Percentiles rank a stretch among this genome's conserved stretches.
These are phyloP conservation scores for Grapholita molesta DNA, from an alignment of 1,140 invertebrate species.

Conservation along the genomic window DNA sequence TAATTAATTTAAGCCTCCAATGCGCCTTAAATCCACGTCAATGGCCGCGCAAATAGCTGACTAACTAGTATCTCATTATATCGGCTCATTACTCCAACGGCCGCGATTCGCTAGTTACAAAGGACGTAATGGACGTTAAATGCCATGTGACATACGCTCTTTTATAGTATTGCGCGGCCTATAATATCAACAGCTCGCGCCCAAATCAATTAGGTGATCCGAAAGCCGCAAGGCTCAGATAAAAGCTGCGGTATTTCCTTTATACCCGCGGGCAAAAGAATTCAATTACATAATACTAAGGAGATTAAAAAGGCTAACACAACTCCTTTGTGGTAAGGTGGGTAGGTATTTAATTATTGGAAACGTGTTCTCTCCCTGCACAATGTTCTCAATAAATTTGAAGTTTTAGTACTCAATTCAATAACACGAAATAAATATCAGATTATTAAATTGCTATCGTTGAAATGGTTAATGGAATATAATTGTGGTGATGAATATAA, in stretches of 20 bases:
- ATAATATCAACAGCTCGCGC: conserved; percentile 32
- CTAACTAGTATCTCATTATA: conserved; percentile 12
- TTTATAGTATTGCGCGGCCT: not conserved
- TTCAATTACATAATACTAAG: conserved; percentile 61
- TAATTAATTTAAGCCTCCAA: conserved; percentile 1
- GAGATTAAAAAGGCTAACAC: conserved; percentile 61
- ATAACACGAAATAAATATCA: conserved; percentile 25
- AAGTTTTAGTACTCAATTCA: conserved; percentile 29
- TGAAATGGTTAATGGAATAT: not conserved
- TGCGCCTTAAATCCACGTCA: conserved; percentile 1
- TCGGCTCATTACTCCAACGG: not conserved
- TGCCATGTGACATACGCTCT: not conserved
- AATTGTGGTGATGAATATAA: not conserved
- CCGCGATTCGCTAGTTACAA: not conserved
- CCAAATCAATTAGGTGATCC: conserved; percentile 52
- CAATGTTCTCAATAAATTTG: conserved; percentile 31
- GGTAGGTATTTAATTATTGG: conserved; percentile 57
- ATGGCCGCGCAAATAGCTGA: conserved; percentile 2
- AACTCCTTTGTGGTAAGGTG: conserved; percentile 49
- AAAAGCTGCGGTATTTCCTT: conserved; percentile 54
- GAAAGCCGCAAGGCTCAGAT: conserved; percentile 45
- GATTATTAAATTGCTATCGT: conserved; percentile 19
- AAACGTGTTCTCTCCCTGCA: conserved; percentile 37
- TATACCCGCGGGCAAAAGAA: conserved; percentile 57
- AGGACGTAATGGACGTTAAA: not conserved